Percentiles rank a stretch among this genome's conserved stretches.
Conservation (phyloP, 2,888 invertebrate genomes). For the Dendrolimus houi region DNA sequence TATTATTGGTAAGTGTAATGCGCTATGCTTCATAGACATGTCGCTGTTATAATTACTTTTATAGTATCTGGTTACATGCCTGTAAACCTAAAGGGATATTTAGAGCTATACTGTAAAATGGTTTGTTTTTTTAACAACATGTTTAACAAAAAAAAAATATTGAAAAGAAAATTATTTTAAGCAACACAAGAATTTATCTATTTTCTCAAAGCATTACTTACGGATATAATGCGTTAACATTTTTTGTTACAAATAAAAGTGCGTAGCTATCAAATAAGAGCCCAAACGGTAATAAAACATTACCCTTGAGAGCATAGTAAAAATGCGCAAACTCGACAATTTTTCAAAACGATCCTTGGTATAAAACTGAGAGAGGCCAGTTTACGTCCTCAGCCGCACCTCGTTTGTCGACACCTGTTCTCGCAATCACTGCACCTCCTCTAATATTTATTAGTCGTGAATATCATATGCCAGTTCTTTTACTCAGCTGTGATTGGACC, state of each 20-base stretch:
- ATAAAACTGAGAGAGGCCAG: constrained; percentile 35
- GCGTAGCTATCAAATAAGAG: constrained; percentile 4
- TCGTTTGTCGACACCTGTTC: constrained; percentile 50
- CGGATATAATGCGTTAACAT: not conserved
- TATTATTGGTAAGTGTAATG: too few relatives aligned
- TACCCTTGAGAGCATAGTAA: constrained; percentile 29
- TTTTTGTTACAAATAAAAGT: not conserved
- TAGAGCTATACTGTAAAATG: too few relatives aligned
- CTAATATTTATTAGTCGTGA: constrained; percentile 74
- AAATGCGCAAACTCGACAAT: constrained; percentile 33
- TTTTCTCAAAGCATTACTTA: not conserved
- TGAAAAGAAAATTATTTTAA: too few relatives aligned
- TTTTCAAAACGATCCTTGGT: constrained; percentile 29
- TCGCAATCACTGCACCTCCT: constrained; percentile 70
- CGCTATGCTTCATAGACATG: too few relatives aligned
- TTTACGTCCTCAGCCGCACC: constrained; percentile 24
- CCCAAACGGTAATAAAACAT: constrained; percentile 25
- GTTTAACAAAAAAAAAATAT: too few relatives aligned
- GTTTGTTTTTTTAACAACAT: too few relatives aligned
- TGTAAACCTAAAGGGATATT: too few relatives aligned
- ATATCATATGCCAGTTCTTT: constrained; percentile 62
- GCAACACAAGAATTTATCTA: too few relatives aligned
- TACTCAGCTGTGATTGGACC: constrained; percentile 45
- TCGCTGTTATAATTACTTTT: too few relatives aligned
- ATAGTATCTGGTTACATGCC: too few relatives aligned